Percentiles rank a stretch among this genome's conserved stretches.
Evolutionary conservation across 2,888 invertebrate species (phyloP).

Genomic region (Eilema sororculum): DNA sequence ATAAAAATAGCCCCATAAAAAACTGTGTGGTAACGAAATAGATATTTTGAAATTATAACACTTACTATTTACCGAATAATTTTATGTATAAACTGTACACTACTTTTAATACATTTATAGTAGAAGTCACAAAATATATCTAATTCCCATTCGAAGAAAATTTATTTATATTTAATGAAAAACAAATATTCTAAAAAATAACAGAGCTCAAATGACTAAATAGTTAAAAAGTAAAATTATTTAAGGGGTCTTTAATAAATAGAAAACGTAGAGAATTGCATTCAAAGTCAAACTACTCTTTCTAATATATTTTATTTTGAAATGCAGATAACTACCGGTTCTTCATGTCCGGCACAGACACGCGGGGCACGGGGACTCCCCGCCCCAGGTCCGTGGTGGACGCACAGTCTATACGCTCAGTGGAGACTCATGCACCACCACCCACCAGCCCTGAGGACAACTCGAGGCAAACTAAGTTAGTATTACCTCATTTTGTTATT

Average conservation of each 20-base stretch:
- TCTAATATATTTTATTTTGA: not conserved
- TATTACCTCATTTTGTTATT: constrained; percentile 2
- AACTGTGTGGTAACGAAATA: no score
- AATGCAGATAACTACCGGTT: constrained; percentile 71
- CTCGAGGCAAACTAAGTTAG: constrained; percentile 78
- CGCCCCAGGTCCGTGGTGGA: constrained; percentile 81
- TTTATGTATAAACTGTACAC: no score
- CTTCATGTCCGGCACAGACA: constrained; percentile 65
- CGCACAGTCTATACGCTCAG: constrained; percentile 79
- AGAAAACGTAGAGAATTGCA: not conserved
- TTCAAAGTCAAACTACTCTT: not conserved
- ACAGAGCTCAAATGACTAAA: no score
- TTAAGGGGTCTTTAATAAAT: not conserved
- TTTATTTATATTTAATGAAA: no score
- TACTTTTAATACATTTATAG: no score
- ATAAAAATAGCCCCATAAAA: no score
- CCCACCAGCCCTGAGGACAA: constrained; percentile 82
- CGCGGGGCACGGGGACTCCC: constrained; percentile 70
- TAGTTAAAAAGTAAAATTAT: no score
- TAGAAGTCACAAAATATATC: no score
- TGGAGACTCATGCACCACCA: constrained; percentile 81
- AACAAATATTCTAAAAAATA: no score
- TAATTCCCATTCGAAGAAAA: no score
- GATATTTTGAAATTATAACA: no score
- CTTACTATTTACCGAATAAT: no score